These are phyloP conservation scores for Epicauta chinensis DNA, from an alignment of 1,140 invertebrate genomes.

Conservation along the genomic window DNA sequence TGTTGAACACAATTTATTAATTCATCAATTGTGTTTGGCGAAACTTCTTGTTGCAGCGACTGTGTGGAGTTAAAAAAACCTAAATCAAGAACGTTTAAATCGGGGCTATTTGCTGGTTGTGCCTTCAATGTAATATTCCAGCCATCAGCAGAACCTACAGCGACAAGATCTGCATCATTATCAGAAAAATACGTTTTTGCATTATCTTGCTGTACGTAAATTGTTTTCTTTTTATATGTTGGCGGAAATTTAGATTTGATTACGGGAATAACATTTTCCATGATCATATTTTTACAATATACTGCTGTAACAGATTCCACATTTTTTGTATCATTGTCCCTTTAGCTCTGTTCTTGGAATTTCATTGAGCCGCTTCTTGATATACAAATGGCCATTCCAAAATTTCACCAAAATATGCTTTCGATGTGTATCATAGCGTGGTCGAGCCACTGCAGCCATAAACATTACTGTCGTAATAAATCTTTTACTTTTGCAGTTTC, in stretches of 20 bases:
- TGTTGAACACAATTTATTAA: constrained; percentile 2
- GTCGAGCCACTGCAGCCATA: no score
- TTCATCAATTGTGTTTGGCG: constrained; percentile 4
- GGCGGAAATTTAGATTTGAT: constrained; percentile 10
- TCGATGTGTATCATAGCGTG: no score
- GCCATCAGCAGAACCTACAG: constrained; percentile 7
- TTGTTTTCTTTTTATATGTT: no score
- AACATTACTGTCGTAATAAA: constrained; percentile 15
- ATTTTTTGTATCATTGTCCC: constrained; percentile 14
- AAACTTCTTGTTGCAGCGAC: no score
- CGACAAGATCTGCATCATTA: constrained; percentile 10
- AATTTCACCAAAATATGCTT: constrained; percentile 2
- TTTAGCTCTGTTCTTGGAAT: no score
- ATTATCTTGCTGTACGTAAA: constrained; percentile 12
- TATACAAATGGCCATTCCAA: constrained; percentile 3
- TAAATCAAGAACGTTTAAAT: no score
- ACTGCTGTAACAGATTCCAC: constrained; percentile 2
- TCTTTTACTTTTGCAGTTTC: constrained; percentile 10
- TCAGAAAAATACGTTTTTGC: constrained; percentile 10
- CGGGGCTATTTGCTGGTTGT: no score
- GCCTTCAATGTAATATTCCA: constrained; percentile 10
- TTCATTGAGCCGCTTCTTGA: constrained; percentile 8
- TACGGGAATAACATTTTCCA: constrained; percentile 16
- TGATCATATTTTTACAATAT: constrained; percentile 10
- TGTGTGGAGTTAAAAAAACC: no score